A percentile compares a stretch with the other conserved stretches of the same genome.
Evolutionary conservation across 53 echinoderm and acorn worm genomes (phyloP).

Genomic region (Stichopus horrens): DNA sequence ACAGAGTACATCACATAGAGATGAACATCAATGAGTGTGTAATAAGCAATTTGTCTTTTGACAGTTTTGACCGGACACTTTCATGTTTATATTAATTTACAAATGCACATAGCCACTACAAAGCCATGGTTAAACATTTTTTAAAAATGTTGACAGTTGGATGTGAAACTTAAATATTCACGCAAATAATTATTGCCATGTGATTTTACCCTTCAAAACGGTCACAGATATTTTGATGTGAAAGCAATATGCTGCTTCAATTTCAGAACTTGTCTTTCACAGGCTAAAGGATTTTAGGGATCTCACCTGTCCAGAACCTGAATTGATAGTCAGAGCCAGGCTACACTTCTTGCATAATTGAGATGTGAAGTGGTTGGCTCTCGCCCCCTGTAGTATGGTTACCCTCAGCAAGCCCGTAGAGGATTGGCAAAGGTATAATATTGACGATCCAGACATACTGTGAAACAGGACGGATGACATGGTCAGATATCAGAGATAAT

Average conservation of each 20-base stretch:
- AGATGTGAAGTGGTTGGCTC: not conserved
- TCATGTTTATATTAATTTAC: no score
- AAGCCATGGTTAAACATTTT: not conserved
- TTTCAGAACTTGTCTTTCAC: not conserved
- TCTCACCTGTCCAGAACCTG: not conserved
- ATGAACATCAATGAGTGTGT: no score
- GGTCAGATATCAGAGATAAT: no score
- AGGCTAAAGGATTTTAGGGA: not conserved
- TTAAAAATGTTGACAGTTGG: not conserved
- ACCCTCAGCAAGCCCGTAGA: not conserved
- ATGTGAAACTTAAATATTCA: not conserved
- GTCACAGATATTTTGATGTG: not conserved
- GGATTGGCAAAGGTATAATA: not conserved
- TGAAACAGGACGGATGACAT: no score
- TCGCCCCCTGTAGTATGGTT: not conserved
- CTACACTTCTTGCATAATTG: not conserved
- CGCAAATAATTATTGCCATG: not conserved
- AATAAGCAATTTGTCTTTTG: no score
- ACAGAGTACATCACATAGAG: no score
- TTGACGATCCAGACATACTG: not conserved
- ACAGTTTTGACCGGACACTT: no score
- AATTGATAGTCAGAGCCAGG: not conserved
- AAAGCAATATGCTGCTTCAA: not conserved
- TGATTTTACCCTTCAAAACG: not conserved
- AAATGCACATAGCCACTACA: no score